phyloP scores from a whole-genome alignment of 2,113 vertebrate species.

The Narcine bancroftii region DNA sequence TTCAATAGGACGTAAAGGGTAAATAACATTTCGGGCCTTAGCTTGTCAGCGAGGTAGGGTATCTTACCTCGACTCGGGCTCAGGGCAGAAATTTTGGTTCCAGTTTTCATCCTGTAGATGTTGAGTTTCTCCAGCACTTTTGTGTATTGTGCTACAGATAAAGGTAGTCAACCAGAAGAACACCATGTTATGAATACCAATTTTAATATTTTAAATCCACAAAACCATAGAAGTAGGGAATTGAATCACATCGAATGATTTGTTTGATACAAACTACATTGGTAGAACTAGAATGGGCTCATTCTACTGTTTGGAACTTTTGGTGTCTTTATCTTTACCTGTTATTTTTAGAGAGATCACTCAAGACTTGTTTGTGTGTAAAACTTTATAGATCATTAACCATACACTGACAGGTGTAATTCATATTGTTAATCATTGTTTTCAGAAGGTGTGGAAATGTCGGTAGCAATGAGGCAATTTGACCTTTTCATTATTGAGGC shows the following conservation, averaged over 20 bases:
- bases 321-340: not conserved
- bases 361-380: not conserved
- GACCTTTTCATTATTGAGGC: not conserved
- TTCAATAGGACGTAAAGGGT: too few relatives aligned
- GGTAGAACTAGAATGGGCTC: not conserved
- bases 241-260: not conserved
- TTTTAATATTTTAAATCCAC: conserved; percentile 8
- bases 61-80: too few relatives aligned
- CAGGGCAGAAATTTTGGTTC: too few relatives aligned
- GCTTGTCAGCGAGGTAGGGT: too few relatives aligned
- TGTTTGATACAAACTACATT: not conserved
- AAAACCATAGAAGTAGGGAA: not conserved
- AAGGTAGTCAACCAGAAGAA: conserved; percentile 17
- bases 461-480: not conserved
- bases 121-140: too few relatives aligned
- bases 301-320: not conserved
- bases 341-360: not conserved
- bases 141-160: too few relatives aligned
- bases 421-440: too few relatives aligned
- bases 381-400: not conserved
- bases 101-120: too few relatives aligned
- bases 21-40: too few relatives aligned
- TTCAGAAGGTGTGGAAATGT: not conserved
- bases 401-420: not conserved
- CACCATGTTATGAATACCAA: not conserved